phyloP scores from a whole-genome alignment of 1,140 invertebrate genomes.

The Spodoptera litura region DNA sequence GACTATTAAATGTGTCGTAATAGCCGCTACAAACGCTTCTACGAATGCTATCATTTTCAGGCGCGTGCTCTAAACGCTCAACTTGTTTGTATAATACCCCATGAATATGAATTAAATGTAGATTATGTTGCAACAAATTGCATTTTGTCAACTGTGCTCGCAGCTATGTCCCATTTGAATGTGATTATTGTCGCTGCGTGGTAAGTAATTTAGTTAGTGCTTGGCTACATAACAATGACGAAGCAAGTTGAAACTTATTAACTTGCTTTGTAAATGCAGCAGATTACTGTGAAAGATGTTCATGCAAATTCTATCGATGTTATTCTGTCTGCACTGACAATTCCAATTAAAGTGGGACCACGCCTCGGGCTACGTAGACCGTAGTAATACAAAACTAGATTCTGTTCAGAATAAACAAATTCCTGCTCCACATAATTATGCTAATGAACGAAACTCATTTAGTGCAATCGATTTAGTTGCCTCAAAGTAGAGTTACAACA shows the following conservation, averaged over 20 bases:
- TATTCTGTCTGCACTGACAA: constrained; percentile 31
- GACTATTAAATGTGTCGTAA: constrained; percentile 39
- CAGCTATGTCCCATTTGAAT: constrained; percentile 35
- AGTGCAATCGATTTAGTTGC: constrained; percentile 17
- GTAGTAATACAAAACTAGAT: constrained; percentile 10
- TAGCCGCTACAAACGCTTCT: constrained; percentile 39
- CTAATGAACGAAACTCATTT: constrained; percentile 39
- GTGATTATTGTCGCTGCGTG: constrained; percentile 35
- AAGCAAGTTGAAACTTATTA: constrained; percentile 14
- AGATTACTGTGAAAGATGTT: constrained; percentile 24
- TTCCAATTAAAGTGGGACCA: constrained; percentile 28
- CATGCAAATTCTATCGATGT: constrained; percentile 16
- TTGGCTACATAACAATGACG: constrained; percentile 18
- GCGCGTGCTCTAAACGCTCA: constrained; percentile 35
- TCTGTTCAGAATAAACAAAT: constrained; percentile 34
- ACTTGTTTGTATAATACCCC: constrained; percentile 42
- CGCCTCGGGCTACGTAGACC: constrained; percentile 23
- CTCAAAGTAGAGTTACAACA: constrained; percentile 11
- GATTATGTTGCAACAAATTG: constrained; percentile 40
- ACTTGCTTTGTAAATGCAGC: constrained; percentile 17
- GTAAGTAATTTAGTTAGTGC: constrained; percentile 34
- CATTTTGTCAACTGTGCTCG: constrained; percentile 35
- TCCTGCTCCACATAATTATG: constrained; percentile 34
- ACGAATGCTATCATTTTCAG: constrained; percentile 41
- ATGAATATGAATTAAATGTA: constrained; percentile 43